Evolutionary conservation across 2,888 invertebrate genomes (phyloP), one percentile per base, ranked within the genome.

Genomic region (Crematogaster levior): DNA sequence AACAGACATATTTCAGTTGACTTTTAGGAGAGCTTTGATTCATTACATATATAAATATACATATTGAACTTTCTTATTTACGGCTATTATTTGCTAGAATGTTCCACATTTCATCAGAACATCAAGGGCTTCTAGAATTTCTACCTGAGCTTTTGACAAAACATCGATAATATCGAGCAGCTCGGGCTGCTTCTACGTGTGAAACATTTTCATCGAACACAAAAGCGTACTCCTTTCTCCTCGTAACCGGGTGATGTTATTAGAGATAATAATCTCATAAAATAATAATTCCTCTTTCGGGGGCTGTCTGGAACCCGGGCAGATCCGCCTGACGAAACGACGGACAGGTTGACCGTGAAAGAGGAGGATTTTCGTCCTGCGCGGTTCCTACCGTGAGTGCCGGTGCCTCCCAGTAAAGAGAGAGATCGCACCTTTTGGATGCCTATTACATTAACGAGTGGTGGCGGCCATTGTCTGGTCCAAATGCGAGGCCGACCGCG

Each of bases 221-320:
- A 66, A 75, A 81, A 81, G 82, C 68, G 27, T 66, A 79, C 53
- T 58, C 74, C 82, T 82, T 88, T 83, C 82, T 73, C 51, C 60
- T 58, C 72, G 72, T 74, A n/a, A 63, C 34, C 46, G 68, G 51
- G 21, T 61, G 87, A 90, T 94, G 93, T 94, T 94, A 92, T 94
- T 93, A 93, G 90, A 94, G 94, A 94, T 94, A 94, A 94, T 94
- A 94, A 94, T 94, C 93, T 92, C 92, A 91, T 93, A 92, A 93
- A 94, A 94, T 94, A 93, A 94, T 93, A 92, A 92, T 92, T 92
- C 90, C 80, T 51, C 75, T 75, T 70, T 87, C 68, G 86, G 87
- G 74, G 77, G 86, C 77, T 65, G 81, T 10, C 46, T 72, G 77
- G 81, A 70, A 83, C 48, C 84, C 84, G 77, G 82, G 82, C 85